phyloP scores from a whole-genome alignment of 2,888 invertebrate species.

The Thera britannica region DNA sequence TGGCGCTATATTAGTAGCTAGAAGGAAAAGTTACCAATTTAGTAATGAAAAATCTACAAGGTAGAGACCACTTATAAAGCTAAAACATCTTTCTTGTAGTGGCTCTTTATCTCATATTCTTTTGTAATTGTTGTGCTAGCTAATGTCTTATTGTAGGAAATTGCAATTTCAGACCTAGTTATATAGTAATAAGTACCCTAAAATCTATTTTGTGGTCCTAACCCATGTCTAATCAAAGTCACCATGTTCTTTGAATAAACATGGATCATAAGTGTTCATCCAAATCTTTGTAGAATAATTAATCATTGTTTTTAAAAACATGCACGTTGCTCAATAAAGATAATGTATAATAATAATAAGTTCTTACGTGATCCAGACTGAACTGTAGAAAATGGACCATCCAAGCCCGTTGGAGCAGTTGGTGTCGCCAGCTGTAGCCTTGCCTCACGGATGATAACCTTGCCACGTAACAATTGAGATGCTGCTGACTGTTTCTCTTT shows the following conservation, averaged over 20 bases:
- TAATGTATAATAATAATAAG: neutral
- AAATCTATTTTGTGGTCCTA: no score
- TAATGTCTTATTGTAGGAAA: no score
- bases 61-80: neutral
- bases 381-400: slow-evolving; percentile 88
- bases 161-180: no score
- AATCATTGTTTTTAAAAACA: neutral
- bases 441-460: slow-evolving; percentile 89
- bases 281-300: neutral
- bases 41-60: neutral
- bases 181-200: no score
- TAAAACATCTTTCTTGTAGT: neutral
- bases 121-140: no score
- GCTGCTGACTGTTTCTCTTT: slow-evolving; percentile 70
- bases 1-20: slow-evolving; percentile 82
- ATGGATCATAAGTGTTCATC: no score
- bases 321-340: neutral
- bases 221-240: no score
- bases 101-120: no score
- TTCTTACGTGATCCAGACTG: slow-evolving; percentile 73
- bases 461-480: slow-evolving; percentile 85
- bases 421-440: slow-evolving; percentile 86
- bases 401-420: slow-evolving; percentile 76
- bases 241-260: no score
- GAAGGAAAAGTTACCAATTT: slow-evolving; percentile 35